These are phyloP conservation scores for Plagiodera versicolora DNA, from an alignment of 2,888 invertebrate species.

Conservation along the genomic window DNA sequence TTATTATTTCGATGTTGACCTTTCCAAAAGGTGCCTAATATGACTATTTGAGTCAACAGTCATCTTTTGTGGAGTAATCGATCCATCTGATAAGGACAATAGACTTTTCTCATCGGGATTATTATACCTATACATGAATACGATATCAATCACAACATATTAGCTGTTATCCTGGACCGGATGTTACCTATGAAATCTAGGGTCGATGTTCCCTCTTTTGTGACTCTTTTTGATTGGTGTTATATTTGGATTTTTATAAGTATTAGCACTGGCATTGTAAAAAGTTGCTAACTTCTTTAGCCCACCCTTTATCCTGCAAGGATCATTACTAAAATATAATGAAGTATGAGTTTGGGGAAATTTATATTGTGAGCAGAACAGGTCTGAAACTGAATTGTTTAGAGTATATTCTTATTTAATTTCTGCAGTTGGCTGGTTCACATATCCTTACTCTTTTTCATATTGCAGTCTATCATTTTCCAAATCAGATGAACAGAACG, in stretches of 20 bases:
- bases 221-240: slow-evolving; percentile 2
- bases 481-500: slow-evolving; percentile 14
- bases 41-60: slow-evolving; percentile 6
- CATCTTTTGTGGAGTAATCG: slow-evolving; percentile 7
- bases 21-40: slow-evolving; percentile 23
- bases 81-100: slow-evolving; percentile 20
- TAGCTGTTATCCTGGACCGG: not conserved
- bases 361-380: not conserved
- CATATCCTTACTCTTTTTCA: slow-evolving; percentile 28
- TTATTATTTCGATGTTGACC: slow-evolving; percentile 7
- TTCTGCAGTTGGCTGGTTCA: not conserved
- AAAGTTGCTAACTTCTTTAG: slow-evolving; percentile 30
- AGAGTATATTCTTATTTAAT: not conserved
- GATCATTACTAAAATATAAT: slow-evolving; percentile 16
- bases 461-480: slow-evolving; percentile 19
- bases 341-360: no score
- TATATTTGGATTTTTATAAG: slow-evolving; percentile 9
- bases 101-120: slow-evolving; percentile 9
- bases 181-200: slow-evolving; percentile 27
- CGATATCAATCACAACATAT: not conserved
- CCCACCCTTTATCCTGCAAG: slow-evolving; percentile 30
- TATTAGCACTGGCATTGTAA: slow-evolving; percentile 21
- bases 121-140: slow-evolving; percentile 16
- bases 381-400: not conserved
- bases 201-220: slow-evolving; percentile 17